Evolutionary conservation across 2,888 invertebrate species (phyloP), one percentile per base, ranked within the genome.

Genomic region (Arge pagana): DNA sequence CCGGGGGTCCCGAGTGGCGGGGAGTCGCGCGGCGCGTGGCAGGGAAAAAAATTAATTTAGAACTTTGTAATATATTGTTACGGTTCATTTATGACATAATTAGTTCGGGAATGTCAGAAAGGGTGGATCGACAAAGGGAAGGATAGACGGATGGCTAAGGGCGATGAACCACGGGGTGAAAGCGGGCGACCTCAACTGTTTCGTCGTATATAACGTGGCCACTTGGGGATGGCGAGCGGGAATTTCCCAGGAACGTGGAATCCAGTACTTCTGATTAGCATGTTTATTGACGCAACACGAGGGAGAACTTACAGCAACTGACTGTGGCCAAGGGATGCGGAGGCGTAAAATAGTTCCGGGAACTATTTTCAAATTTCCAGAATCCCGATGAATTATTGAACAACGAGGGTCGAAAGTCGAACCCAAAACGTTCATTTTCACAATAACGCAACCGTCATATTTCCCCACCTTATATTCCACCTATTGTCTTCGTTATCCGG

Each of bases 71-170:
- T 18, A 36, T 35, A 39, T 39, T 16, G 30, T 41, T 16, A 36
- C 35, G 39, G 45, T 43, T 49, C 54, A 54, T 58, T 60, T 57
- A 51, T 40, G 52, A 52, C 55, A 54, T 60, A 57, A 60, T 60
- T 60, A 60, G 52, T 58, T 56, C 53, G 43, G 45, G 53, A 56
- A 56, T 30, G 40, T 39, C 11, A 39, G 43, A 41, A 43, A 48
- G 40, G 48, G 33, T 30, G 39, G 39, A 48, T 30, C 50, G 48
- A 45, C 33, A 45, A 45, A 45, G 45, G 45, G 45, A 23, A 15
- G 21, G 30, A 39, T 23, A 43, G 45, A 39, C 18, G 26, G 55
- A 53, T 43, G 55, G 43, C 16, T 31, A 31, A 40, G 50, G 50
- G 39, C 23, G 40, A 31, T 41, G 33, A 16, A 15, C 16, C 33